Percentiles rank a stretch among this genome's conserved stretches.
phyloP scores from a whole-genome alignment of 2,797 vertebrate species.

The Danio choprae region DNA sequence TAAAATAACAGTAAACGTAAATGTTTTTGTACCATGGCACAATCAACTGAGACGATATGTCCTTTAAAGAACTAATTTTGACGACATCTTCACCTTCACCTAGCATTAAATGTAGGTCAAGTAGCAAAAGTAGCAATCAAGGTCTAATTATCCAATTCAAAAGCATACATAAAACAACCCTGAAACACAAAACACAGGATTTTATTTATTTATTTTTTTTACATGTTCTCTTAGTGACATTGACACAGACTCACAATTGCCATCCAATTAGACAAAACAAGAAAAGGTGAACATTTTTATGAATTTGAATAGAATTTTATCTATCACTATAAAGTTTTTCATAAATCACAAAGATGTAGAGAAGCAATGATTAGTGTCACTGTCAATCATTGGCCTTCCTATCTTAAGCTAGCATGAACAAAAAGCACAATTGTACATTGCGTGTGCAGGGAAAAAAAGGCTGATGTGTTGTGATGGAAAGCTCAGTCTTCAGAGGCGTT shows the following conservation, averaged over 20 bases:
- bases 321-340: background rate
- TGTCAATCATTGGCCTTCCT: constrained; percentile 23
- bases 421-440: constrained; percentile 18
- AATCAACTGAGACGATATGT: too few species aligned
- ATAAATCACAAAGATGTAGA: constrained; percentile 19
- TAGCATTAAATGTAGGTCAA: too few species aligned
- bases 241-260: constrained; percentile 7
- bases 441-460: constrained; percentile 12
- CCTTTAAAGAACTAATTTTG: too few species aligned
- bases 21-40: too few species aligned
- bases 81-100: too few species aligned
- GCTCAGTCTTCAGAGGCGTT: constrained; percentile 7
- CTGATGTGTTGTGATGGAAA: constrained; percentile 39
- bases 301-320: background rate
- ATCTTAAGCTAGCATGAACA: constrained; percentile 20
- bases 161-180: too few species aligned
- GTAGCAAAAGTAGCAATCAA: too few species aligned
- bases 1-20: too few species aligned
- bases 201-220: too few species aligned
- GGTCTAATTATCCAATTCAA: too few species aligned
- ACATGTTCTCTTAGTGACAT: background rate
- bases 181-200: too few species aligned
- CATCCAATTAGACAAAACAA: background rate
- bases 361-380: constrained; percentile 2
- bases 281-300: background rate